A percentile compares a stretch with the other conserved stretches of the same genome.
phyloP scores from a whole-genome alignment of 2,113 vertebrate species.

The Acinonyx jubatus region DNA sequence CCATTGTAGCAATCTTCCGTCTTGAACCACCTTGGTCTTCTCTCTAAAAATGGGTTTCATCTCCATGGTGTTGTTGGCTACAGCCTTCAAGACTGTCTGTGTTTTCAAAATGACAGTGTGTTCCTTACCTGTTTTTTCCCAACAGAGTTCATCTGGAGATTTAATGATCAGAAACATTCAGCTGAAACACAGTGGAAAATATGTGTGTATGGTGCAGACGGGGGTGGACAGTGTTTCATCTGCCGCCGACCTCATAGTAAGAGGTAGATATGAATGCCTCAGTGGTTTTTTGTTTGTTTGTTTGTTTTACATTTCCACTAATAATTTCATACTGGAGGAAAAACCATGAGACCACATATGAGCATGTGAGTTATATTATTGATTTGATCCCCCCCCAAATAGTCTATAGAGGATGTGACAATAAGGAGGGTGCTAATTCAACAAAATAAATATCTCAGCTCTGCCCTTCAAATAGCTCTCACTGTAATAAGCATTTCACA shows the following conservation, averaged over 20 bases:
- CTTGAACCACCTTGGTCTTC: background rate
- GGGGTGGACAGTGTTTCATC: slow-evolving; percentile 94
- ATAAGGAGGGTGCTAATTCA: slow-evolving; percentile 8
- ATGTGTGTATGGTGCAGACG: slow-evolving; percentile 93
- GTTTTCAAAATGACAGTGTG: background rate
- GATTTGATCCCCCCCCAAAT: background rate
- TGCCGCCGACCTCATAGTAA: slow-evolving; percentile 92
- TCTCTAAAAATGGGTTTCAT: background rate
- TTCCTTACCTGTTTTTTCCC: background rate
- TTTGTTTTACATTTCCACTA: fast-evolving
- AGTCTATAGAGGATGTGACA: background rate
- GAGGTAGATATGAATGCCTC: slow-evolving; percentile 86
- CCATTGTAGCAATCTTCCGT: background rate
- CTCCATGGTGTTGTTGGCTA: background rate
- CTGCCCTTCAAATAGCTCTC: background rate
- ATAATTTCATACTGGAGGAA: background rate
- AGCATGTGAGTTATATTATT: background rate
- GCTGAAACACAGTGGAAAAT: slow-evolving; percentile 94
- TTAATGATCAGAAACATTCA: slow-evolving; percentile 97
- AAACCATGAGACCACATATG: background rate
- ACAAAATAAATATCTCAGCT: background rate
- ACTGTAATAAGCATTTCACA: background rate
- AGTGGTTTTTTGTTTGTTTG: background rate
- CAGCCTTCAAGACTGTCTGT: background rate
- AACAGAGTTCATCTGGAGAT: slow-evolving; percentile 92